Evolutionary conservation across 2,113 vertebrate genomes (phyloP).

Genomic region (Daphoenositta chrysoptera): DNA sequence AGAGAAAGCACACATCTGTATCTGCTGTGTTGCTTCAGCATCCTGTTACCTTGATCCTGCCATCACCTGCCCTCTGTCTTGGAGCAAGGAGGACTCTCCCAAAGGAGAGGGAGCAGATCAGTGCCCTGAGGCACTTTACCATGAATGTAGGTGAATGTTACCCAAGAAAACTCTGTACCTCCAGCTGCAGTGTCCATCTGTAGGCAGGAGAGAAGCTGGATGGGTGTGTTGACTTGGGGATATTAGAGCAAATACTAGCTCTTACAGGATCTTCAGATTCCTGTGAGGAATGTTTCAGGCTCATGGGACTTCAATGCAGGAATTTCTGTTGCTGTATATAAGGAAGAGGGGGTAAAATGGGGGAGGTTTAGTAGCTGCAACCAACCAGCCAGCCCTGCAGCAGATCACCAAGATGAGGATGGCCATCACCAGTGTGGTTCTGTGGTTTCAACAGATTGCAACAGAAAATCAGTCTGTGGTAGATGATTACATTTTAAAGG

Average conservation of each 20-base stretch:
- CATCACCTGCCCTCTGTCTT: neutral
- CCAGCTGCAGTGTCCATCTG: neutral
- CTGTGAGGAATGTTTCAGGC: neutral
- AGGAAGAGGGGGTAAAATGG: neutral
- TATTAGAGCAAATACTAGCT: neutral
- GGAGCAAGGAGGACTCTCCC: neutral
- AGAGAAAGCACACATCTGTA: neutral
- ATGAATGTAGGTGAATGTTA: neutral
- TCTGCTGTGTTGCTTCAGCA: neutral
- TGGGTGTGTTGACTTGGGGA: neutral
- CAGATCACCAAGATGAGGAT: neutral
- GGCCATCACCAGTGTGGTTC: neutral
- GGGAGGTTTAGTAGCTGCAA: neutral
- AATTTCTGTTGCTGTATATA: neutral
- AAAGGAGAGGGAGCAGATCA: neutral
- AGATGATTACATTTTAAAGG: neutral
- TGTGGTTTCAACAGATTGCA: neutral
- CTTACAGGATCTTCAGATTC: neutral
- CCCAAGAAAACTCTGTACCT: neutral
- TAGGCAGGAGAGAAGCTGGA: neutral
- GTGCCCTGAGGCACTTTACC: rapidly evolving
- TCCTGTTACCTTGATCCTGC: neutral
- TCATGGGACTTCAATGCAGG: neutral
- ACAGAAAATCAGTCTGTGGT: neutral
- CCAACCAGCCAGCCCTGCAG: neutral